phyloP scores from a whole-genome alignment of 2,888 invertebrate species.

The Chorisops tibialis region DNA sequence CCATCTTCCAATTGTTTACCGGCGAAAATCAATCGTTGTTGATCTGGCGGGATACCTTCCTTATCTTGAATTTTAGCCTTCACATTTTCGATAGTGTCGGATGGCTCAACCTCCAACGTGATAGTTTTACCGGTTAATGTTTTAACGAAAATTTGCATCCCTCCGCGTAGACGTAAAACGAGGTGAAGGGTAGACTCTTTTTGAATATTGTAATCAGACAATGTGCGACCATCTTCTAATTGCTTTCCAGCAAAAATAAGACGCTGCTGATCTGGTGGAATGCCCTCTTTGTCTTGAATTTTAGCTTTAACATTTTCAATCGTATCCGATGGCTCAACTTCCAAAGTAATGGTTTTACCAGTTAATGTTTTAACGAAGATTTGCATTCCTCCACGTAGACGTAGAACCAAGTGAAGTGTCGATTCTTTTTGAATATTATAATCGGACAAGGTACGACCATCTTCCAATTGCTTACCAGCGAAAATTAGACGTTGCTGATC shows the following conservation, averaged over 20 bases:
- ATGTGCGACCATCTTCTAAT: slow-evolving; percentile 41
- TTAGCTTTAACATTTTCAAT: slow-evolving; percentile 44
- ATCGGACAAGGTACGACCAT: slow-evolving; percentile 27
- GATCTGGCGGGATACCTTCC: slow-evolving; percentile 28
- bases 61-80: slow-evolving; percentile 29
- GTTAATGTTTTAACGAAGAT: slow-evolving; percentile 43
- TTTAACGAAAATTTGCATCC: slow-evolving; percentile 40
- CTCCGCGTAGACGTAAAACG: slow-evolving; percentile 41
- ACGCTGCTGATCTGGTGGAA: slow-evolving; percentile 44
- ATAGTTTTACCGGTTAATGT: slow-evolving; percentile 42
- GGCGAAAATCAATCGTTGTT: slow-evolving; percentile 25
- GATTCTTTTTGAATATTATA: slow-evolving; percentile 29
- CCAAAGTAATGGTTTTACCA: slow-evolving; percentile 44
- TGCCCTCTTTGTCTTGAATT: slow-evolving; percentile 44
- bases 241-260: slow-evolving; percentile 43
- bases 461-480: slow-evolving; percentile 29
- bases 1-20: slow-evolving; percentile 29
- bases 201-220: slow-evolving; percentile 43
- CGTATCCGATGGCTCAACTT: slow-evolving; percentile 43
- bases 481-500: slow-evolving; percentile 28
- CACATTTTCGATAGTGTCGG: slow-evolving; percentile 27
- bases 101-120: slow-evolving; percentile 40
- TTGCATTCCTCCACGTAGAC: slow-evolving; percentile 29
- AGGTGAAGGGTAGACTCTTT: slow-evolving; percentile 42
- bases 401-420: slow-evolving; percentile 25